A percentile compares a stretch with the other conserved stretches of the same genome.
Evolutionary conservation across 2,113 vertebrate species (phyloP).

Genomic region (Urocynchramus pylzowi): DNA sequence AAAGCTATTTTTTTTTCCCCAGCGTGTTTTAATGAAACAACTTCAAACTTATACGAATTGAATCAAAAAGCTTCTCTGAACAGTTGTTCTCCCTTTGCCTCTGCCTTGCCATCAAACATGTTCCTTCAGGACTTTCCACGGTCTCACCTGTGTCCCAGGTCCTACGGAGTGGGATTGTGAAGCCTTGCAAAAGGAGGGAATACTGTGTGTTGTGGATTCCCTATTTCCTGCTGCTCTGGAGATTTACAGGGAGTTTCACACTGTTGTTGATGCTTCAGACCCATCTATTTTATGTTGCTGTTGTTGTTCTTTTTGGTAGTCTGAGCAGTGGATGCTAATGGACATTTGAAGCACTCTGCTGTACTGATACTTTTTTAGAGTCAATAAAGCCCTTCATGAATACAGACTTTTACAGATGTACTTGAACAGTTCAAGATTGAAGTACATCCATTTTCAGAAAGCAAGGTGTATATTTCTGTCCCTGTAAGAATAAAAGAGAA

Average conservation of each 20-base stretch:
- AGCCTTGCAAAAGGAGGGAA: neutral
- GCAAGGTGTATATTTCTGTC: neutral
- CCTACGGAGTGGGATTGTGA: neutral
- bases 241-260: neutral
- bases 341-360: neutral
- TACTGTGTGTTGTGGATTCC: neutral
- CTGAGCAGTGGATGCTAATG: neutral
- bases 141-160: neutral
- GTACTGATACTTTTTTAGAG: neutral
- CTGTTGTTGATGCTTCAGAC: neutral
- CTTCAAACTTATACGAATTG: neutral
- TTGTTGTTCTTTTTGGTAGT: neutral
- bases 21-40: neutral
- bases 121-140: neutral
- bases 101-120: neutral
- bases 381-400: neutral
- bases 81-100: neutral
- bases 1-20: neutral
- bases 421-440: neutral
- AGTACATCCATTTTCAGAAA: neutral
- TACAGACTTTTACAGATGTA: neutral
- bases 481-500: neutral
- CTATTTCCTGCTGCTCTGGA: neutral
- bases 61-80: neutral
- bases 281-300: neutral